phyloP scores from a whole-genome alignment of 2,797 vertebrate genomes.

The Emydoidea blandingii region DNA sequence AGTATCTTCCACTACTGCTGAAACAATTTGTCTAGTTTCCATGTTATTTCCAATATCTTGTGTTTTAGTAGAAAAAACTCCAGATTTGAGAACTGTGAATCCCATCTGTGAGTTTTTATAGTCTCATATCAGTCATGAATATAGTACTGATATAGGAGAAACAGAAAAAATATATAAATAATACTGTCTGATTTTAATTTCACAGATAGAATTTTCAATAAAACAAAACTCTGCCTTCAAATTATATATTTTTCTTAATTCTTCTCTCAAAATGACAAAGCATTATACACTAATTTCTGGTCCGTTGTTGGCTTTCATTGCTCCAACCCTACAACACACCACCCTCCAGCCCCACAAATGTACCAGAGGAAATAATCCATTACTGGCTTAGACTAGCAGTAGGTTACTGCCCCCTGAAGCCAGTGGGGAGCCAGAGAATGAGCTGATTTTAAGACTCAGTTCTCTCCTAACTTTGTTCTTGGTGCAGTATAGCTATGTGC shows the following conservation, averaged over 20 bases:
- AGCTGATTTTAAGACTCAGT: not conserved
- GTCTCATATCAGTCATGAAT: not conserved
- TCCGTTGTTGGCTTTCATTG: not conserved
- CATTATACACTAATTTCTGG: not conserved
- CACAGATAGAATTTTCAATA: not conserved
- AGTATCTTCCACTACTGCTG: not conserved
- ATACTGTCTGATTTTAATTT: not conserved
- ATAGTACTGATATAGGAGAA: not conserved
- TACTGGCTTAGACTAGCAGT: not conserved
- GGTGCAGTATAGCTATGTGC: not conserved
- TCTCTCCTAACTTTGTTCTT: not conserved
- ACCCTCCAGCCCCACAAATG: not conserved
- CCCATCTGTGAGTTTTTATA: not conserved
- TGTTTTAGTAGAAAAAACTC: not conserved
- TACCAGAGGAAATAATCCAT: not conserved
- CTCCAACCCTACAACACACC: not conserved
- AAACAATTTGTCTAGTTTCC: not conserved
- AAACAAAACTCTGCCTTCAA: not conserved
- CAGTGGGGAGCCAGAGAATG: not conserved
- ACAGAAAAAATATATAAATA: conserved; percentile 6
- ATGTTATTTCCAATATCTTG: not conserved
- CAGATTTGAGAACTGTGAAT: not conserved
- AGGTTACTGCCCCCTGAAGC: not conserved
- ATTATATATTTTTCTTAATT: not conserved
- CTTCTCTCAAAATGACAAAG: not conserved